Evolutionary conservation across 2,888 invertebrate species (phyloP), one percentile per base, ranked within the genome.

Genomic region (Xestia c-nigrum): DNA sequence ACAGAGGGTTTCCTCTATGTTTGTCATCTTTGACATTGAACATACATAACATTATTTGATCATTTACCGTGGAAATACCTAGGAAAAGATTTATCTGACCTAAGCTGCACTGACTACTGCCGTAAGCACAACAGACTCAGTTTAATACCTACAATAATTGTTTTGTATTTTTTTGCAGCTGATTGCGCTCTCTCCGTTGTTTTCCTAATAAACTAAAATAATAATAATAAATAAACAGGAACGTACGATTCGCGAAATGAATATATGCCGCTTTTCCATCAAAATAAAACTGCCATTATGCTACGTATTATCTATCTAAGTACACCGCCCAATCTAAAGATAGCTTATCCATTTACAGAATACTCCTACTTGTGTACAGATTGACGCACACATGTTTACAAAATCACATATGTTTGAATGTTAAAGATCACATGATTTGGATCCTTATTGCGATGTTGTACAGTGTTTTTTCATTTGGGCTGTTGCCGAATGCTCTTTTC

Each of bases 291-390:
- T 86, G 87, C 89, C 90, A 91, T 91, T 89, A 90, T 88, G 85
- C 84, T 80, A 72, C 76, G 76, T 73, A 76, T 88, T 89, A 89
- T 88, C 86, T 86, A 87, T 87, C 83, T 89, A 88, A 83, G 84
- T 83, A 89, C 78, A 83, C 85, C 77, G 77, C 81, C 84, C 84
- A 88, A 90, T 90, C 90, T 88, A 87, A 86, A 89, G 88, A 90
- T 91, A 92, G 83, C 88, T 87, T 89, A 88, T 89, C 88, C 90
- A 81, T 87, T 87, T 88, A 86, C 87, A 89, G 87, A 88, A 90
- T 89, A 88, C 84, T 82, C 84, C 86, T 84, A 87, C 87, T 87
- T 84, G 71, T 87, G 72, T 87, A 81, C 64, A 80, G 80, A 84
- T 84, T 82, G 65, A 84, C 86, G 80, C 85, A 86, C 85, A 88